These are phyloP conservation scores for Lamellibrachia columna DNA, from an alignment of 2,888 invertebrate species.

Conservation along the genomic window DNA sequence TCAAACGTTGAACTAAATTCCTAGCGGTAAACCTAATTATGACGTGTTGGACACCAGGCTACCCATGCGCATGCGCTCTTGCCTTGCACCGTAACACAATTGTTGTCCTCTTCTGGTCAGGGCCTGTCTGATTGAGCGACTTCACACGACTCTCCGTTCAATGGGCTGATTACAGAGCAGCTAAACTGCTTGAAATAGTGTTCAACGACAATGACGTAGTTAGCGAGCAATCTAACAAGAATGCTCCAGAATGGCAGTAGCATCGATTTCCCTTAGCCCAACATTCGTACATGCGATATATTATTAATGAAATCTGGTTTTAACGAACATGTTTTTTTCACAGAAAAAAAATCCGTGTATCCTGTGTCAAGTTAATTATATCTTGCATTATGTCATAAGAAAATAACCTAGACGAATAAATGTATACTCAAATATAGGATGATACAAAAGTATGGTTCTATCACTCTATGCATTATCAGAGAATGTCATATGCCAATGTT, in stretches of 20 bases:
- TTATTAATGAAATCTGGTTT: not conserved
- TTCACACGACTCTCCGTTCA: not conserved
- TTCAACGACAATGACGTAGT: not conserved
- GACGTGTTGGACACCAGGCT: not conserved
- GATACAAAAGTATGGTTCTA: not conserved
- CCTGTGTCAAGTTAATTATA: not conserved
- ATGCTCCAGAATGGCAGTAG: not conserved
- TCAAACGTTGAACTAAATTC: not conserved
- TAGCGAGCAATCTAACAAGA: not conserved
- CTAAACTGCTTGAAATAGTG: not conserved
- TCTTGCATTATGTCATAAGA: not conserved
- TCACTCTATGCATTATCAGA: not conserved
- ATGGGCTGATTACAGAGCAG: not conserved
- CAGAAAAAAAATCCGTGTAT: not conserved
- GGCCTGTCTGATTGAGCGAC: not conserved
- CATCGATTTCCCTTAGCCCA: not conserved
- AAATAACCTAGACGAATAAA: not conserved
- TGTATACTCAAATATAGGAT: not conserved
- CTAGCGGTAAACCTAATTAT: not conserved
- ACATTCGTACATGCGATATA: not conserved
- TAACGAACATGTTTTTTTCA: not conserved
- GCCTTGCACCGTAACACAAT: not conserved
- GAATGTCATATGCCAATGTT: too few relatives aligned
- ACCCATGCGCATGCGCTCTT: not conserved
- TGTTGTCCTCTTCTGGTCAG: not conserved